A percentile compares a stretch with the other conserved stretches of the same genome.
Evolutionary conservation across 2,888 invertebrate species (phyloP).

Genomic region (Brachycybe producta): DNA sequence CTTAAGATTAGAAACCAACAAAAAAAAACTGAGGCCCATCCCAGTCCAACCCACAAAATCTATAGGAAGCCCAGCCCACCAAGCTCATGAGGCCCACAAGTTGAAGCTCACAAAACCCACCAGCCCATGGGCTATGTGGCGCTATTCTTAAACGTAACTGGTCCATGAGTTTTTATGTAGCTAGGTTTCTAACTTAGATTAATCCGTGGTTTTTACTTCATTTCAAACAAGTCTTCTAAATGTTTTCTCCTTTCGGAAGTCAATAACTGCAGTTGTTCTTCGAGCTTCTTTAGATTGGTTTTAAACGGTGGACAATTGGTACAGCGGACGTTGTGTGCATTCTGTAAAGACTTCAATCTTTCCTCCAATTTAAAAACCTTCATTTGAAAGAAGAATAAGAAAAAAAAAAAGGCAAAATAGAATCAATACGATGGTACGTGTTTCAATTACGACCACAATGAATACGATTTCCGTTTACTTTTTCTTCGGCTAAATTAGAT

Average conservation of each 20-base stretch:
- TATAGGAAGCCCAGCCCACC: background rate
- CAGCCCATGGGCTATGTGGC: too few relatives aligned
- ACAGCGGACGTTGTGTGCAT: conserved; percentile 53
- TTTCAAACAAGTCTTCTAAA: conserved; percentile 59
- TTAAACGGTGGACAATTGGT: conserved; percentile 52
- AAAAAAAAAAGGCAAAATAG: background rate
- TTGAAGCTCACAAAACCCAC: too few relatives aligned
- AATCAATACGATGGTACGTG: background rate
- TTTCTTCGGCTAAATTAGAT: conserved; percentile 5
- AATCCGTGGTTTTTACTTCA: conserved; percentile 51
- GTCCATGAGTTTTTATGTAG: too few relatives aligned
- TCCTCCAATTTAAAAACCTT: conserved; percentile 58
- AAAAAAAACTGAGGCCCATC: too few relatives aligned
- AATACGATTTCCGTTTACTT: background rate
- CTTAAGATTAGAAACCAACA: background rate
- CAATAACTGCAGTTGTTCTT: conserved; percentile 47
- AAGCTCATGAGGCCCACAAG: too few relatives aligned
- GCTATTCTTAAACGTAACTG: too few relatives aligned
- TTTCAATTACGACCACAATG: background rate
- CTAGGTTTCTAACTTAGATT: background rate
- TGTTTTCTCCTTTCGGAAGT: conserved; percentile 50
- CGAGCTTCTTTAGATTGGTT: conserved; percentile 48
- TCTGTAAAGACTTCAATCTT: conserved; percentile 52
- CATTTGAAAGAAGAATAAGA: background rate
- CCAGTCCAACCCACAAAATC: background rate